phyloP scores from a whole-genome alignment of 2,797 vertebrate species.

The Ceryle rudis region DNA sequence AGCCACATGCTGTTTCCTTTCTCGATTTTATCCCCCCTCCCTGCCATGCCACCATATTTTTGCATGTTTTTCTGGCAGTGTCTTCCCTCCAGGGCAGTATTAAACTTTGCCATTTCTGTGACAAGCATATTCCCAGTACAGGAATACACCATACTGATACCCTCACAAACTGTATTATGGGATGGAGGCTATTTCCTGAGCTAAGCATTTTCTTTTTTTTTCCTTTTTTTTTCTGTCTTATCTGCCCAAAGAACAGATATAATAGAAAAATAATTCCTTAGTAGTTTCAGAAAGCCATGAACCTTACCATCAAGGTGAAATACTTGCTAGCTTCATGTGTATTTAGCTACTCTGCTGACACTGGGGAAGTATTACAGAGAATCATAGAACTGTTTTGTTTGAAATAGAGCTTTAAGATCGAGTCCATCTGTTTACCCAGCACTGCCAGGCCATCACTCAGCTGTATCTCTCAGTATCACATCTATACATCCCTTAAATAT shows the following conservation, averaged over 20 bases:
- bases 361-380: background rate
- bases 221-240: background rate
- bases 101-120: background rate
- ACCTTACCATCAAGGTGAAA: background rate
- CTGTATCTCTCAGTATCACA: no score
- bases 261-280: background rate
- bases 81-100: background rate
- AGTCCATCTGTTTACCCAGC: no score
- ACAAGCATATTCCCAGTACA: background rate
- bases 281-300: background rate
- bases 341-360: background rate
- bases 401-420: no score
- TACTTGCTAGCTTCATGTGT: background rate
- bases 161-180: background rate
- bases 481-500: no score
- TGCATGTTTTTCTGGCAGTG: background rate
- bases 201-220: background rate
- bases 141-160: background rate
- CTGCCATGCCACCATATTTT: background rate
- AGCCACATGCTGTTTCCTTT: background rate
- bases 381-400: no score
- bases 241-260: background rate
- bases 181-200: background rate
- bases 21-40: background rate
- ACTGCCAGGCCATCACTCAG: no score